These are phyloP conservation scores for Epizoanthus stellaris DNA, from an alignment of 92 coral and sea anemone species.

Conservation along the genomic window DNA sequence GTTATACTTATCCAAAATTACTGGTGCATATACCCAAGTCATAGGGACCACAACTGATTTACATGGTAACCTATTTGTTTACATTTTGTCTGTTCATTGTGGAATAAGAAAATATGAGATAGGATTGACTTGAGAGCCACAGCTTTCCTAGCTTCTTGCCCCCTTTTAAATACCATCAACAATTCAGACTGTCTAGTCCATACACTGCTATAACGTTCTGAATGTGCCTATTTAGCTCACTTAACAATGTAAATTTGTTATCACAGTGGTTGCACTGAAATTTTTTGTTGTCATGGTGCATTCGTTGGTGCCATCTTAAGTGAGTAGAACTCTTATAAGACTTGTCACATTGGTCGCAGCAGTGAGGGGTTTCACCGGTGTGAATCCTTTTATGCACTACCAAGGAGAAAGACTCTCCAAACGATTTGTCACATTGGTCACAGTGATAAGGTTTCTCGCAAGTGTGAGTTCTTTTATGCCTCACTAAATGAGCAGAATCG, in stretches of 20 bases:
- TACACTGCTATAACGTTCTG: too few relatives aligned
- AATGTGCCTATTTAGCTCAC: too few relatives aligned
- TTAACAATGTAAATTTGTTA: background rate
- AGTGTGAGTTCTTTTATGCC: conserved; percentile 49
- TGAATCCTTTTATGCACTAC: background rate
- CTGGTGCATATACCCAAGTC: too few relatives aligned
- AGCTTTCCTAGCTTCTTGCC: too few relatives aligned
- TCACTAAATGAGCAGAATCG: conserved; percentile 35
- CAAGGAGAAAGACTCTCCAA: background rate
- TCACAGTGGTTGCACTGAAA: background rate
- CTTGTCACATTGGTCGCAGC: background rate
- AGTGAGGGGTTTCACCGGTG: background rate
- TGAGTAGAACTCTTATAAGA: background rate
- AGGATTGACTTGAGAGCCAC: too few relatives aligned
- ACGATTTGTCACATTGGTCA: conserved; percentile 20
- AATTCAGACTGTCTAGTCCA: too few relatives aligned
- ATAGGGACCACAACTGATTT: too few relatives aligned
- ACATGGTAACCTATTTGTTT: too few relatives aligned
- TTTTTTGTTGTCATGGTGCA: background rate
- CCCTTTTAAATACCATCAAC: too few relatives aligned
- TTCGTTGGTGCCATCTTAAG: background rate
- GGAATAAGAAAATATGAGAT: too few relatives aligned
- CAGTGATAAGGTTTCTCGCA: conserved; percentile 30
- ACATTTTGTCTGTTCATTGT: too few relatives aligned
- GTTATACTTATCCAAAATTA: too few relatives aligned